Base-by-base conservation (phyloP, 2,113 vertebrate species). In the Motacilla alba region DNA sequence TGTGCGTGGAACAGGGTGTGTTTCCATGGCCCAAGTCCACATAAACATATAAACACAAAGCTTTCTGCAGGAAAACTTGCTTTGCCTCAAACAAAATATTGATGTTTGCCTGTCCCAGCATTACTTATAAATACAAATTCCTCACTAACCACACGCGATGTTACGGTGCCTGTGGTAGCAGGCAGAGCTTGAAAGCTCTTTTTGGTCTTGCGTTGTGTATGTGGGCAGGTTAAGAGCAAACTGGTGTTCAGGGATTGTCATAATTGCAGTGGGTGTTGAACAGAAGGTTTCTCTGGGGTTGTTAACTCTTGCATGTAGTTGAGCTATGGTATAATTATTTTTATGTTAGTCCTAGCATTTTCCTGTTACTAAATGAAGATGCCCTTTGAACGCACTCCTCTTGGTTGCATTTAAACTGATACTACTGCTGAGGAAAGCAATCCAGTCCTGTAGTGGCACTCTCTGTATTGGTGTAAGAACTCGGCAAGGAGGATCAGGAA, bases 21-120 rank as follows among this genome's bases (percentile, higher is more conserved):
- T 87, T 94, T 84, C 76, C 50, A 13, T 90, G 60, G 72, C 76
- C 46, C 46, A 15, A 11, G 37, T 83, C 72, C 79, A 26, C 8
- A 5, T 72, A 79, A 83, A 64, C 64, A 35, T 46, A 13, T 21
- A 70, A 92, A 77, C 85, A 83, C 30, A 35, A 80, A 60, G 47
- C 56, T 75, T 94, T 94, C 90, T 90, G 69, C 39, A 58, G 82
- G 76, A 80, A 75, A 83, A 70, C 55, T 52, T 59, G 47, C 44
- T 88, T 94, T 93, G 52, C 82, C 68, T 94, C 82, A 52, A 75
- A 73, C 75, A 83, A 81, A 93, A 86, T 95, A 83, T 31, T 91
- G 78, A 55, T 58, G 63, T 93, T 92, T 95, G 60, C 44, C 66
- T 94, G 86, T 83, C 58, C 44, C 31, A 68, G 66, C 23, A 21